Evolutionary conservation across 2,113 vertebrate species (phyloP), one percentile per base, ranked within the genome.

Genomic region (Osmerus mordax): DNA sequence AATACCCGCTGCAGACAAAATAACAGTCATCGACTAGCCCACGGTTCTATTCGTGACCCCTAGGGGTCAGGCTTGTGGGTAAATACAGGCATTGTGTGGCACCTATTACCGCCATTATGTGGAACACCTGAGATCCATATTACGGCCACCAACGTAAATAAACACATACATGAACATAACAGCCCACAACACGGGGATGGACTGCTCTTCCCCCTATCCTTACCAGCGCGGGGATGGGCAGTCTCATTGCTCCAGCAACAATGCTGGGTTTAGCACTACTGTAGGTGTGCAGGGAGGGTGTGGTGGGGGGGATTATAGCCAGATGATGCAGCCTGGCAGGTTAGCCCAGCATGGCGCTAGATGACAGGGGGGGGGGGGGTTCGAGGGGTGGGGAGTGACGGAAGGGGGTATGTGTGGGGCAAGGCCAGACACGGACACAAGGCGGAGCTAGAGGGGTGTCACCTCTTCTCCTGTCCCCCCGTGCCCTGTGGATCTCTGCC

Each of bases 241-340:
- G 60, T 62, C 25, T 62, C 60, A 15, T 28, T 28, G 19, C 58
- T 23, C 19, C 58, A 23, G 58, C 23, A 23, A 60, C 60, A 62
- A 62, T 14, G 74, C 55, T 47, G 41, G 41, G 41, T 47, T 47
- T 47, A 47, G 41, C 41, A 47, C 41, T 47, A 47, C 41, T 47
- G 41, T 11, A 72, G 66, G 54, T 60, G 54, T n/a, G 73, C 51
- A 61, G 28, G 53, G 36, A 28, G 62, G 54, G 69, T 59, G 54
- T 54, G 51, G 36, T 21, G 47, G 70, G 65, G 64, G 75, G 80
- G 75, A 82, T 83, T 83, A 73, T 67, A 75, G 79, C 74, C 77
- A 68, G 77, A 78, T 77, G 75, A 73, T 55, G 78, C 72, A 78
- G 73, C 86, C 82, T 61, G 54, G 75, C 68, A 76, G 77, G 78